A percentile compares a stretch with the other conserved stretches of the same genome.
Evolutionary conservation across 2,888 invertebrate species (phyloP).

Genomic region (Biston betularia): DNA sequence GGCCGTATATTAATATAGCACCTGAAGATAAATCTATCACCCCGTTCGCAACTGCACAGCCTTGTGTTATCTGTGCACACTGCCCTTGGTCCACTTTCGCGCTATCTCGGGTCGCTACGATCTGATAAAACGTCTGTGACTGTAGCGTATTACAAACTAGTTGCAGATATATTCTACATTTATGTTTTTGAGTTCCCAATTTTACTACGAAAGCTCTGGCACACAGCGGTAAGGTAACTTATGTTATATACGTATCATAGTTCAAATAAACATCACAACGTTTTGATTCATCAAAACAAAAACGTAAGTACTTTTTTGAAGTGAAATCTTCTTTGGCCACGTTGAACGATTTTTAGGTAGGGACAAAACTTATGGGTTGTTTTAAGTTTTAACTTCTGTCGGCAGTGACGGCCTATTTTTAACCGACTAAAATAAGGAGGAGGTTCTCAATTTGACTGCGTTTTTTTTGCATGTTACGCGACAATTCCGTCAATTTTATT

Average conservation of each 20-base stretch:
- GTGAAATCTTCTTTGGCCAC: background rate
- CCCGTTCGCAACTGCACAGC: constrained; percentile 45
- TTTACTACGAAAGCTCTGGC: background rate
- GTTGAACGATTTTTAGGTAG: no score
- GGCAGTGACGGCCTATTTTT: no score
- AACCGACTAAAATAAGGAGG: no score
- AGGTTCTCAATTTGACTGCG: no score
- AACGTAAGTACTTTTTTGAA: no score
- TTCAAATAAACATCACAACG: no score
- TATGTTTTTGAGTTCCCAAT: background rate
- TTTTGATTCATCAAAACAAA: no score
- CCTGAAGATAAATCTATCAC: constrained; percentile 36
- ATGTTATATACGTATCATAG: background rate
- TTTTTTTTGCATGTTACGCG: no score
- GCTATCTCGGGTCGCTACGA: constrained; percentile 74
- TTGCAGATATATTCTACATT: constrained; percentile 15
- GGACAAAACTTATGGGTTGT: no score
- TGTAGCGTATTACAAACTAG: constrained; percentile 36
- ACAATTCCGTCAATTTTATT: no score
- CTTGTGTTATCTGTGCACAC: constrained; percentile 76
- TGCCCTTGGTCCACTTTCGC: constrained; percentile 82
- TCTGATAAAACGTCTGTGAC: constrained; percentile 73
- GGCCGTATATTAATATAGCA: constrained; percentile 12
- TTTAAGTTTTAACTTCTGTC: no score
- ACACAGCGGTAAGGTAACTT: background rate